These are phyloP conservation scores for Hyperoplus immaculatus DNA, from an alignment of 2,797 vertebrate species.

Conservation along the genomic window DNA sequence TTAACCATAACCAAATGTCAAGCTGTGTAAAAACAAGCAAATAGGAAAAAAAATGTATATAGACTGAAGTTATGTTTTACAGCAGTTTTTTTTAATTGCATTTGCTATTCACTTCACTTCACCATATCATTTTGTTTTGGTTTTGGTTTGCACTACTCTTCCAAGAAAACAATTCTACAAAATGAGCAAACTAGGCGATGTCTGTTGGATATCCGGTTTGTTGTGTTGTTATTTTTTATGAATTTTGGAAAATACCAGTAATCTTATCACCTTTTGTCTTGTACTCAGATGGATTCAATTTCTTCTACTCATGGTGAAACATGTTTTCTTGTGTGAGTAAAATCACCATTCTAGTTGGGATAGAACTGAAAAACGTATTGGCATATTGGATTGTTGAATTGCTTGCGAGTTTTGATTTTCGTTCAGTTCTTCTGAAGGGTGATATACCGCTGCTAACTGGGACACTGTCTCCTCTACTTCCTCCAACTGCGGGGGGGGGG, in stretches of 20 bases:
- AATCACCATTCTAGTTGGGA: slow-evolving; percentile 75
- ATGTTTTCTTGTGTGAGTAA: slow-evolving; percentile 83
- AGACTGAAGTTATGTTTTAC: slow-evolving; percentile 73
- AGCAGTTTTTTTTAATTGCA: slow-evolving; percentile 75
- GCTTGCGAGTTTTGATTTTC: slow-evolving; percentile 68
- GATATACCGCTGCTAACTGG: slow-evolving; percentile 86
- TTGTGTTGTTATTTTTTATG: slow-evolving; percentile 77
- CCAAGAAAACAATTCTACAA: slow-evolving; percentile 74
- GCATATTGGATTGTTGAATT: slow-evolving; percentile 62
- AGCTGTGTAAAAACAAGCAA: slow-evolving; percentile 73
- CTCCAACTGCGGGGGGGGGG: slow-evolving; percentile 46
- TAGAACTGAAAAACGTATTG: slow-evolving; percentile 63
- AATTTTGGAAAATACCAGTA: slow-evolving; percentile 75
- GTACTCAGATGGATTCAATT: slow-evolving; percentile 79
- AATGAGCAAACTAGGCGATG: slow-evolving; percentile 73
- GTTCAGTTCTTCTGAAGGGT: slow-evolving; percentile 75
- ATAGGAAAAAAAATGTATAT: slow-evolving; percentile 73
- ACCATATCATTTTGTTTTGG: slow-evolving; percentile 53
- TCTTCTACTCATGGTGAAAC: slow-evolving; percentile 82
- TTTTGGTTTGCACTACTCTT: slow-evolving; percentile 81
- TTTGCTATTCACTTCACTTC: slow-evolving; percentile 70
- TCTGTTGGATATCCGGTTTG: slow-evolving; percentile 80
- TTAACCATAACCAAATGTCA: slow-evolving; percentile 78
- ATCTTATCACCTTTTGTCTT: slow-evolving; percentile 80
- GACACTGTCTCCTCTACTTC: slow-evolving; percentile 69